Evolutionary conservation across 2,797 vertebrate genomes (phyloP).

Genomic region (Hippopotamyrus pictus): DNA sequence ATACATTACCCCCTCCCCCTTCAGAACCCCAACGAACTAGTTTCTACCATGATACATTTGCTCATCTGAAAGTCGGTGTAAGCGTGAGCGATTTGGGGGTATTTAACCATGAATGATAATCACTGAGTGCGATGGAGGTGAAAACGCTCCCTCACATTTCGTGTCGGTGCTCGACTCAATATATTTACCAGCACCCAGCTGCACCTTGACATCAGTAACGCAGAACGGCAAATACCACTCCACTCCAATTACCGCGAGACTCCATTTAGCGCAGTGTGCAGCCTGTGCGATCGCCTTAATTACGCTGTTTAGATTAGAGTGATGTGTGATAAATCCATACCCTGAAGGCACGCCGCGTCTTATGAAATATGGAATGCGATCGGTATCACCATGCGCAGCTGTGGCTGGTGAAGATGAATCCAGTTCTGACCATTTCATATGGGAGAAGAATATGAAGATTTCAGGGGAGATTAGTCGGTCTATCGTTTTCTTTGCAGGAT

Average conservation of each 20-base stretch:
- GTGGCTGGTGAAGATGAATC: not conserved
- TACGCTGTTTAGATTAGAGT: constrained; percentile 35
- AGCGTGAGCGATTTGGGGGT: not conserved
- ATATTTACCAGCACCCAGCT: not conserved
- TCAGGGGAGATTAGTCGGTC: not conserved
- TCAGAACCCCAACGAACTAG: not conserved
- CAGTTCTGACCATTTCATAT: not conserved
- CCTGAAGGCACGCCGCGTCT: constrained; percentile 13
- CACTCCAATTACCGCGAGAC: constrained; percentile 28
- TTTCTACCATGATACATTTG: not conserved
- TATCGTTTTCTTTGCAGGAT: not conserved
- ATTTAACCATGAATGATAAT: not conserved
- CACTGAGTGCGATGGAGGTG: not conserved
- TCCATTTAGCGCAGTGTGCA: constrained; percentile 42
- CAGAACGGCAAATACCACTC: constrained; percentile 23
- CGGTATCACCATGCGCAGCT: not conserved
- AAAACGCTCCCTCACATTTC: not conserved
- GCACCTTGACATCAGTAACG: constrained; percentile 12
- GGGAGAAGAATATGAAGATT: not conserved
- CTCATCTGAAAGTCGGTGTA: not conserved
- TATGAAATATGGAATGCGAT: constrained; percentile 28
- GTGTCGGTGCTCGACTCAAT: not conserved
- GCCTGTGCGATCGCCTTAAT: constrained; percentile 30
- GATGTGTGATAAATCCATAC: constrained; percentile 37
- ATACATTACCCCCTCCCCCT: not conserved